Conservation (phyloP, 30 jellyfish, hydroid and myxozoan genomes). For the Cassiopea andromeda region DNA sequence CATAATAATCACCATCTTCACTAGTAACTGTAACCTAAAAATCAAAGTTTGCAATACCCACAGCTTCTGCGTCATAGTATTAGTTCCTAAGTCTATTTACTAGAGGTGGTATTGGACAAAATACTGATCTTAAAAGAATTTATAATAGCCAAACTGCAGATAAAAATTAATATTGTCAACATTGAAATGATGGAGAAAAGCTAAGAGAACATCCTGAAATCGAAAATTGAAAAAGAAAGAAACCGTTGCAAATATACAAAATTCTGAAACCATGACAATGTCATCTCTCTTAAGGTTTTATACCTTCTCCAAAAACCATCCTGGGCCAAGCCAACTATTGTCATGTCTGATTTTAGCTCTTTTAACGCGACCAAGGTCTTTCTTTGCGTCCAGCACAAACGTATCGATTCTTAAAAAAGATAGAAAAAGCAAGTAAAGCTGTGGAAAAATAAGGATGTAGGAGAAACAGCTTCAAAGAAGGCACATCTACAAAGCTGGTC, state of each 20-base stretch:
- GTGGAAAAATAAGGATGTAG: not conserved
- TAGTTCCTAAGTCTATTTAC: not conserved
- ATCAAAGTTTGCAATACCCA: not conserved
- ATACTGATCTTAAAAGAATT: too few relatives aligned
- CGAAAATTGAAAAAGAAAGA: too few relatives aligned
- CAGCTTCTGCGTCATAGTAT: not conserved
- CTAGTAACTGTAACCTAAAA: constrained; percentile 89
- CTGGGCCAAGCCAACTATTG: constrained; percentile 95
- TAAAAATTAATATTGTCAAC: too few relatives aligned
- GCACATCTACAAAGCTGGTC: too few relatives aligned
- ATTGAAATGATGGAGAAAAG: too few relatives aligned
- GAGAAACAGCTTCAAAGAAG: not conserved
- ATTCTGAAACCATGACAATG: too few relatives aligned
- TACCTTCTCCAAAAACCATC: constrained; percentile 84
- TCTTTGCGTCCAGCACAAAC: constrained; percentile 90
- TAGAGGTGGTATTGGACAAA: too few relatives aligned
- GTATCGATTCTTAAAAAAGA: constrained; percentile 85
- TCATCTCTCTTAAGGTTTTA: too few relatives aligned
- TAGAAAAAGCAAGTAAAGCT: not conserved
- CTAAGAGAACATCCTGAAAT: too few relatives aligned
- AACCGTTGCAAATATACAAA: too few relatives aligned
- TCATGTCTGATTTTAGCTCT: constrained; percentile 87
- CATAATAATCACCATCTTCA: constrained; percentile 97
- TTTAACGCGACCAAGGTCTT: constrained; percentile 77
- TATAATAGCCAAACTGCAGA: too few relatives aligned